Conservation (phyloP, 2,888 invertebrate species). For the Ennomos fuscantarius region DNA sequence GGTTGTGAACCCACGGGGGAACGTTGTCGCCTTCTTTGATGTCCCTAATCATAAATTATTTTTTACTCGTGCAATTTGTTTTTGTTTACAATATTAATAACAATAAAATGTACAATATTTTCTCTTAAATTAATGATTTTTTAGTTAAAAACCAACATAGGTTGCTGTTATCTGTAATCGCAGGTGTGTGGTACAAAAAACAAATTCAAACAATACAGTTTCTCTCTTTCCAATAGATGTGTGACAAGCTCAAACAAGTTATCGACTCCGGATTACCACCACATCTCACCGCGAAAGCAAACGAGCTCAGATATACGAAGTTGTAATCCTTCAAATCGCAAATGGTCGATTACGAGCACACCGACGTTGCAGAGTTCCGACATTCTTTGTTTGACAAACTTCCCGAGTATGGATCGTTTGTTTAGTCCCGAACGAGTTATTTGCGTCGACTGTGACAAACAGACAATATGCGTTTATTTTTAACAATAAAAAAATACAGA, state of each 20-base stretch:
- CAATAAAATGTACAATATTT: neutral
- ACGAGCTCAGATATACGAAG: slow-evolving; percentile 41
- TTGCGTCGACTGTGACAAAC: slow-evolving; percentile 14
- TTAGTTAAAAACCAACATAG: too few relatives aligned
- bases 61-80: slow-evolving; percentile 37
- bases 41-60: slow-evolving; percentile 57
- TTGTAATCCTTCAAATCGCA: slow-evolving; percentile 53
- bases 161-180: too few relatives aligned
- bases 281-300: slow-evolving; percentile 31
- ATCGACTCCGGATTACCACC: slow-evolving; percentile 1
- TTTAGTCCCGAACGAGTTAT: slow-evolving; percentile 37
- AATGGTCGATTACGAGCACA: slow-evolving; percentile 50
- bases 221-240: too few relatives aligned
- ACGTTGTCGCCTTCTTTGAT: slow-evolving; percentile 67
- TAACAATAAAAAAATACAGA: slow-evolving; percentile 2
- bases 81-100: slow-evolving; percentile 9
- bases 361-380: slow-evolving; percentile 33
- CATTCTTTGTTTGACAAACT: slow-evolving; percentile 52
- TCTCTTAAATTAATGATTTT: neutral
- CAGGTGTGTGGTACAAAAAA: too few relatives aligned
- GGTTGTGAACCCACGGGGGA: slow-evolving; percentile 58
- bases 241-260: neutral
- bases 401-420: slow-evolving; percentile 44
- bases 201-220: too few relatives aligned
- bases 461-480: slow-evolving; percentile 8